A percentile compares a stretch with the other conserved stretches of the same genome.
phyloP scores from a whole-genome alignment of 2,113 vertebrate species.

The Girardinichthys multiradiatus region DNA sequence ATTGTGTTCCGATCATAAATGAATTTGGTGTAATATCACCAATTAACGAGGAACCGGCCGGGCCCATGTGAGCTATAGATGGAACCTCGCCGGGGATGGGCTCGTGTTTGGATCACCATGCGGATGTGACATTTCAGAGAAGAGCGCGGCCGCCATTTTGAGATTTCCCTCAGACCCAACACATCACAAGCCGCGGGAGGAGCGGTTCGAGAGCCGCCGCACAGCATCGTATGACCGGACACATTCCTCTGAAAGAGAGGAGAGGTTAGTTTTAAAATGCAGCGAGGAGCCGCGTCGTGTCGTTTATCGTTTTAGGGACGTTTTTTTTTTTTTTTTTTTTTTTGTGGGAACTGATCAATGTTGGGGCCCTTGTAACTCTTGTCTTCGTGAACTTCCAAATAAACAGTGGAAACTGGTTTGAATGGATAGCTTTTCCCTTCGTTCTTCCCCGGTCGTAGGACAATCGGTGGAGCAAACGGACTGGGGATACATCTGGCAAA shows the following conservation, averaged over 20 bases:
- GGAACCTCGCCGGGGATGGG: slow-evolving; percentile 64
- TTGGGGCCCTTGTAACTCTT: slow-evolving; percentile 63
- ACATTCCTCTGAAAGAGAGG: slow-evolving; percentile 59
- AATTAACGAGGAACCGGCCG: not conserved
- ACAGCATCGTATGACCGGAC: slow-evolving; percentile 75
- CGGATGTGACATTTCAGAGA: slow-evolving; percentile 97
- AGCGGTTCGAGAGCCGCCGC: slow-evolving; percentile 65
- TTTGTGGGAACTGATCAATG: slow-evolving; percentile 55
- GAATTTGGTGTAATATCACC: too few relatives aligned
- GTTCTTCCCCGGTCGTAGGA: slow-evolving; percentile 84
- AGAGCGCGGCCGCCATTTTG: slow-evolving; percentile 95
- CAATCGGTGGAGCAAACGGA: slow-evolving; percentile 83
- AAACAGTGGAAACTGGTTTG: slow-evolving; percentile 79
- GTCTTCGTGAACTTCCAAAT: slow-evolving; percentile 76
- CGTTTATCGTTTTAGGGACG: slow-evolving; percentile 50
- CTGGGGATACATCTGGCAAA: slow-evolving; percentile 77
- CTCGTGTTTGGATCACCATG: slow-evolving; percentile 86
- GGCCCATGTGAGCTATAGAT: slow-evolving; percentile 25
- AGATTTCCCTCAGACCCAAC: slow-evolving; percentile 83
- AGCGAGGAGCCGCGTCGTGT: slow-evolving; percentile 46
- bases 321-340: too few relatives aligned
- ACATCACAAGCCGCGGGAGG: slow-evolving; percentile 80
- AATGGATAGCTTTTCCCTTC: slow-evolving; percentile 84
- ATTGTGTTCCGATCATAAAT: too few relatives aligned
- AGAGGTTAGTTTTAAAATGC: slow-evolving; percentile 65